Base-by-base conservation (phyloP, 1,140 invertebrate genomes). In the Bradynema listronoti region DNA sequence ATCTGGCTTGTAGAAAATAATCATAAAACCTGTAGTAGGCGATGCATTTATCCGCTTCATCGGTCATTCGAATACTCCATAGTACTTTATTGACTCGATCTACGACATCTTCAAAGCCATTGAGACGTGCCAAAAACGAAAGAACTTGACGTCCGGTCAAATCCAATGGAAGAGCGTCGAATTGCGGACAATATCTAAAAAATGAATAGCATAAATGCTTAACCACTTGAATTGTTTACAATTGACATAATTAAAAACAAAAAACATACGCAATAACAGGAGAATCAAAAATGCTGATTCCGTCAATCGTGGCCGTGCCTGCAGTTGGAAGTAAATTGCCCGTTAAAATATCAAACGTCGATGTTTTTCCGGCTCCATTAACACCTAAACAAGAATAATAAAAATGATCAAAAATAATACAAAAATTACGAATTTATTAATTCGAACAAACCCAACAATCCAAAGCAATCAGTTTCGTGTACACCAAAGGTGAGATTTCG, bases 101-200 rank as follows among this genome's bases (percentile, higher is more conserved):
- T 2, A 9, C 39, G 16, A 53, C 33, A 58, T 69, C 53, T 1
- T 27, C 25, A 30, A 69, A 72, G 0, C 69, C 67, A 59, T 69
- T 69, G n/a, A 69, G 41, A 16, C 52, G 32, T 11, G 62, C 65
- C 29, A 70, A 19, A 16, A 70, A 29, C 19, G 51, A 30, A 16
- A 70, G 53, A 2, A 60, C 43, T 33, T 72, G 53, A 27, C 65
- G 29, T 2, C 68, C 68, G 29, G 68, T 70, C 9, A 70, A 33
- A 19, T 70, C 69, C 25, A 47, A 5, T 0, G 70, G 60, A 11
- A 70, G 25, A 14, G 68, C 70, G 56, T 70, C 68, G 56, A 70
- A 70, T 43, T 70, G 68, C 19, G 68, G 68, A 42, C 68, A 70
- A 56, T 70, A 70, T 27, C 64, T n/a, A n/a, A n/a, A n/a, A n/a